These are phyloP conservation scores for Pteria penguin DNA, from an alignment of 2,888 invertebrate species.

Conservation along the genomic window DNA sequence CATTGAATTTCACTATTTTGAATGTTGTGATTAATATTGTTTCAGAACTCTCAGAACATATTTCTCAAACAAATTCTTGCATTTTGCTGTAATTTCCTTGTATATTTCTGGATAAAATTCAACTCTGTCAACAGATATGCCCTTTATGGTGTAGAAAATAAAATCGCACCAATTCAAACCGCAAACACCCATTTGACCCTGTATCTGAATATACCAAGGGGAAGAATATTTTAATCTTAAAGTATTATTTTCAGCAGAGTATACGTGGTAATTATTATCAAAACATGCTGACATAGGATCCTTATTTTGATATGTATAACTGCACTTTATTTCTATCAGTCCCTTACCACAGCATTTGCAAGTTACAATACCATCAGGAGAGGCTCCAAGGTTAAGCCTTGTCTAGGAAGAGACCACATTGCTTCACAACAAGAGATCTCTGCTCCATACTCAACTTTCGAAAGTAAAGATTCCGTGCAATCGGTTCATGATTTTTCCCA, in stretches of 20 bases:
- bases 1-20: too few relatives aligned
- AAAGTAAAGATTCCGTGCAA: slow-evolving; percentile 9
- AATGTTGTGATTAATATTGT: too few relatives aligned
- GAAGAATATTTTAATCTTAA: slow-evolving; percentile 7
- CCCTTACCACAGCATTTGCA: slow-evolving; percentile 33
- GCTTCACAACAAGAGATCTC: not conserved
- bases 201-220: slow-evolving; percentile 27
- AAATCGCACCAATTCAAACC: slow-evolving; percentile 13
- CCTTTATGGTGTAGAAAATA: slow-evolving; percentile 5
- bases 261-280: slow-evolving; percentile 22
- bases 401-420: slow-evolving; percentile 9
- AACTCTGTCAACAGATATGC: slow-evolving; percentile 1
- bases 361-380: slow-evolving; percentile 14
- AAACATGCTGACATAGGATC: too few relatives aligned
- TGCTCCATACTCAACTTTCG: not conserved
- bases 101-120: slow-evolving; percentile 2
- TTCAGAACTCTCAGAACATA: too few relatives aligned
- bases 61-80: not conserved
- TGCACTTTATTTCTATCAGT: slow-evolving; percentile 22
- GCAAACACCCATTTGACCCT: slow-evolving; percentile 22
- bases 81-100: too few relatives aligned
- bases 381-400: slow-evolving; percentile 10
- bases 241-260: slow-evolving; percentile 12
- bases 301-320: not conserved
- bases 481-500: slow-evolving; percentile 12